Evolutionary conservation across 2,888 invertebrate genomes (phyloP), one percentile per base, ranked within the genome.

Genomic region (Podotricha telesiphe): DNA sequence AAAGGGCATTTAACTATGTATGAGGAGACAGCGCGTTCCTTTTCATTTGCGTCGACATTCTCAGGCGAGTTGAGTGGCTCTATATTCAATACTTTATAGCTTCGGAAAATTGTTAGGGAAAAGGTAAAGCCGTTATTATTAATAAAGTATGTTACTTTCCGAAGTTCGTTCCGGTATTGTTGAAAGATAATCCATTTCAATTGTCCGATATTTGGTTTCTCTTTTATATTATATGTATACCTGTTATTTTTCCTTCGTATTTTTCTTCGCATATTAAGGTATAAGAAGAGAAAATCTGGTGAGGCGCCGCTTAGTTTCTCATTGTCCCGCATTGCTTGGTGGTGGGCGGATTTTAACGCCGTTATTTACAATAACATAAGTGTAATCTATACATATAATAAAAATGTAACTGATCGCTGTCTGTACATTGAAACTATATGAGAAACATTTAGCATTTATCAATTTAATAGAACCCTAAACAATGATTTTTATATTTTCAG

Each of bases 1-100:
- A 86, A 89, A 88, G 82, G 90, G 85, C 83, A 85, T 90, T 91
- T 90, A 90, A 88, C 86, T 90, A 89, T 91, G 88, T 89, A 91
- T 89, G 88, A 88, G 88, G 82, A 89, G 88, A 91, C 87, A 87
- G 79, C 82, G 83, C 87, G 86, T 91, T 87, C 89, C 85, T 91
- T 89, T 88, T 91, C 89, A 92, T 91, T 91, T 90, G 88, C 84
- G 80, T 79, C 79, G 85, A 83, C 87, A 78, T 85, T 84, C 83
- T 80, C 84, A 76, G 67, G 50, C 37, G 67, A 68, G 47, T 84
- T 80, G 80, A 85, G 87, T 84, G 84, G 82, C 80, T 86, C 77
- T 83, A 81, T 83, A 80, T 78, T 81, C 80, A 82, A 83, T 86
- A 86, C 84, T 85, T 86, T 85, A 87, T 71, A 47, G 61, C 58